phyloP scores from a whole-genome alignment of 2,797 vertebrate species.

The Cryptoprocta ferox region DNA sequence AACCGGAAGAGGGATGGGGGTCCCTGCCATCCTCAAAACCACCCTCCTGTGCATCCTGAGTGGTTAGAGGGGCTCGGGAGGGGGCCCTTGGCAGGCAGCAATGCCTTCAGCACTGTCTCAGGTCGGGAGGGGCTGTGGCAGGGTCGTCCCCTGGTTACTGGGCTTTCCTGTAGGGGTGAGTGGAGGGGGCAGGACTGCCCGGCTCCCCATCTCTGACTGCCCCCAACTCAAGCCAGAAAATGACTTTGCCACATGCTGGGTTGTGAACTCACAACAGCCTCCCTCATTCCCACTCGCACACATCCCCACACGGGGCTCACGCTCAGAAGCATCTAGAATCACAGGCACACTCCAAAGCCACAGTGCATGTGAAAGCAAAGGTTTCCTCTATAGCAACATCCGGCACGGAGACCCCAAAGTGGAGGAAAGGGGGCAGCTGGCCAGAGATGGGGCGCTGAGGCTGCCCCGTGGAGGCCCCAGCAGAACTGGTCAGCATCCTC shows the following conservation, averaged over 20 bases:
- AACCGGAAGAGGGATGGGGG: not conserved
- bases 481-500: not conserved
- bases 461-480: not conserved
- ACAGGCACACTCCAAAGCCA: not conserved
- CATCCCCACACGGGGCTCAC: not conserved
- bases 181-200: not conserved
- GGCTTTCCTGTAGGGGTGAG: not conserved
- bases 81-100: not conserved
- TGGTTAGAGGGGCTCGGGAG: not conserved
- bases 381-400: not conserved
- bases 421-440: not conserved
- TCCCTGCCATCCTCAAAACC: not conserved
- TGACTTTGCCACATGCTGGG: constrained; percentile 50
- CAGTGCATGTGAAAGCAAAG: not conserved
- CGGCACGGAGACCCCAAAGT: not conserved
- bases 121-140: not conserved
- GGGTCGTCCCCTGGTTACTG: not conserved
- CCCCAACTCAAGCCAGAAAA: constrained; percentile 15
- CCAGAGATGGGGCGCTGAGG: not conserved
- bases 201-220: not conserved
- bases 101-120: not conserved
- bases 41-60: not conserved
- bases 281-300: not conserved
- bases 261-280: not conserved
- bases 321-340: constrained; percentile 44